A percentile compares a stretch with the other conserved stretches of the same genome.
phyloP scores from a whole-genome alignment of 2,797 vertebrate genomes.

The Peromyscus eremicus region DNA sequence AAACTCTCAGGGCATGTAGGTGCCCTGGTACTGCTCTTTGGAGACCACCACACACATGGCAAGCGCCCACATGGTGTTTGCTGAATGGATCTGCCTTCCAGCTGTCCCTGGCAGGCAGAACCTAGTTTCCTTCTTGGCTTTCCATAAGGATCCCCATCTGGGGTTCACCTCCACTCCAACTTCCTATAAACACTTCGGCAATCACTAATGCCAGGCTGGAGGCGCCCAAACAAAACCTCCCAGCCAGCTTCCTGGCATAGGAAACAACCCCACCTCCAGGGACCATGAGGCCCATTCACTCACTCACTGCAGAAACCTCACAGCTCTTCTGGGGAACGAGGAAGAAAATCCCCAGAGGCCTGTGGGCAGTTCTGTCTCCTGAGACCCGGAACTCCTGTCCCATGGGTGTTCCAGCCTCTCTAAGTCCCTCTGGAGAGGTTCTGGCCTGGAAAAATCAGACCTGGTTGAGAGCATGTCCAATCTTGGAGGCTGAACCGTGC shows the following conservation, averaged over 20 bases:
- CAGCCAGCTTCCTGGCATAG: neutral
- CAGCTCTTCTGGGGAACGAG: rapidly evolving
- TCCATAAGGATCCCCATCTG: neutral
- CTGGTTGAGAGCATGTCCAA: neutral
- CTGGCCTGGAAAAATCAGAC: neutral
- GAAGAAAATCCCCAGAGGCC: neutral
- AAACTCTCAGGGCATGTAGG: neutral
- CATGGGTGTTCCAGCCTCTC: neutral
- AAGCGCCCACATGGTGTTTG: neutral
- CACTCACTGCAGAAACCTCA: too few species aligned
- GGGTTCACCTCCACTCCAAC: constrained; percentile 22
- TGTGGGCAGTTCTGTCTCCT: neutral
- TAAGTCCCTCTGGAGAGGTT: neutral
- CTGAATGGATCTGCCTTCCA: neutral
- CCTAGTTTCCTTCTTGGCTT: constrained; percentile 15
- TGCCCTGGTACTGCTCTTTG: neutral
- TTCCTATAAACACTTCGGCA: neutral
- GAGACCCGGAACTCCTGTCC: neutral
- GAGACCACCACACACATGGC: neutral
- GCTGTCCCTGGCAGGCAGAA: neutral
- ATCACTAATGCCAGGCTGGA: neutral
- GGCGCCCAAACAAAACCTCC: neutral
- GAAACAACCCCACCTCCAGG: neutral
- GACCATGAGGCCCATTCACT: too few species aligned
- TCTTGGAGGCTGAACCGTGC: neutral